Evolutionary conservation across 2,888 invertebrate species (phyloP), one percentile per base, ranked within the genome.

Genomic region (Agrochola circellaris): DNA sequence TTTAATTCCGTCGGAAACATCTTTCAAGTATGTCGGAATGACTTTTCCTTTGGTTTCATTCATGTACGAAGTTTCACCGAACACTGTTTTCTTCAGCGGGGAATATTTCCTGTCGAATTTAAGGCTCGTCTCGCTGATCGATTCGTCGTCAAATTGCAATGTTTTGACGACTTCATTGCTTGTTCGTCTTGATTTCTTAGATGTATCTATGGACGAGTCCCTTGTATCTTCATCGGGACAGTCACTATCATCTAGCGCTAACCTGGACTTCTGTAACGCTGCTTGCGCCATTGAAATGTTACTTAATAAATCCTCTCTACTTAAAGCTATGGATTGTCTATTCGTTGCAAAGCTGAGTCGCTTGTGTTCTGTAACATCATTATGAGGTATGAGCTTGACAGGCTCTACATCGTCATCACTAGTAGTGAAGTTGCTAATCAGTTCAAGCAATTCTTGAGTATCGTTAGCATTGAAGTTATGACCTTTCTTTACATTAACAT

Each of bases 101-200:
- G 93, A 90, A 0, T 71, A 45, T 75, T 88, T 90, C 3, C 76
- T n/a, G 1, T 91, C 88, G 0, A 87, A 80, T 66, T 86, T 87
- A 1, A 87, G 23, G 65, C 87, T 92, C 0, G 62, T 58, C 1
- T 94, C 94, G 23, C 84, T 93, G 0, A 85, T 34, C 0, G 94
- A 93, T 15, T 95, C 94, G 6, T 95, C 94, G 62, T 95, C 95
- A 75, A 95, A 96, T 13, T 94, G 88, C n/a, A 96, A 84, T 0
- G 94, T 94, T 87, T 96, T 96, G 0, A 95, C 94, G 0, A 96
- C 94, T 48, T 95, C 95, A n/a, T 81, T 90, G 84, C 94, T 94
- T 42, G 91, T 72, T 38, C 92, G 88, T 0, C 82, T 81, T 0
- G 90, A 83, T 34, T 89, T 93, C n/a, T 84, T 89, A 0, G 73